Conservation (phyloP, 2,113 vertebrate species). For the Platanista minor region DNA sequence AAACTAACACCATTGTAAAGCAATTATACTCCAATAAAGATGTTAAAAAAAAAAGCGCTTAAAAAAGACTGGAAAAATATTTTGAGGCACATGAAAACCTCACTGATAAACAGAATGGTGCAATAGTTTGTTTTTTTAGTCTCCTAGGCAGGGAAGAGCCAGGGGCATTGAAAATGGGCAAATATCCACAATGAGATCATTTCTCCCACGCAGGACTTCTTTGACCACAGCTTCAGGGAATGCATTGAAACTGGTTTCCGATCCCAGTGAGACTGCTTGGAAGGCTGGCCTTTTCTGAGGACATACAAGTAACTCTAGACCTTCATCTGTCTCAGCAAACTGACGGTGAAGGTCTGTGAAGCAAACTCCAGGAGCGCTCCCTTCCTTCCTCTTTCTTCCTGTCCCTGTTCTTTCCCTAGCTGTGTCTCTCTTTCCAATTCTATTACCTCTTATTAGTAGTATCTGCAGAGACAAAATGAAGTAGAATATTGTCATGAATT, state of each 20-base stretch:
- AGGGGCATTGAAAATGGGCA: background rate
- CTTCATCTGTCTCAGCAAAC: background rate
- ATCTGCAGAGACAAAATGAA: background rate
- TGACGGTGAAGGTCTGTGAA: background rate
- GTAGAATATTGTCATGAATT: background rate
- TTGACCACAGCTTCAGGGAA: background rate
- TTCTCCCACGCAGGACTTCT: background rate
- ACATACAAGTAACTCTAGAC: no score
- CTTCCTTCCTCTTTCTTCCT: background rate
- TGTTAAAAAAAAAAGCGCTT: no score
- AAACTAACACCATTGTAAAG: no score
- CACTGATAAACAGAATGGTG: background rate
- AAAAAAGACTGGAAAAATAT: background rate
- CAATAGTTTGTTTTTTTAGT: background rate
- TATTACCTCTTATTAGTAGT: background rate
- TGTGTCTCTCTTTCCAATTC: background rate
- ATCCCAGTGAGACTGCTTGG: rapidly evolving
- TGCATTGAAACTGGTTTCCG: background rate
- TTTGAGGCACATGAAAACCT: background rate
- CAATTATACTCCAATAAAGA: no score
- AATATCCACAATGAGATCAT: background rate
- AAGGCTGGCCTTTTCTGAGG: background rate
- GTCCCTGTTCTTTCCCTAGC: background rate
- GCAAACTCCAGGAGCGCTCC: background rate
- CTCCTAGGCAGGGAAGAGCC: background rate